Evolutionary conservation across 2,888 invertebrate genomes (phyloP).

Genomic region (Noctua janthe): DNA sequence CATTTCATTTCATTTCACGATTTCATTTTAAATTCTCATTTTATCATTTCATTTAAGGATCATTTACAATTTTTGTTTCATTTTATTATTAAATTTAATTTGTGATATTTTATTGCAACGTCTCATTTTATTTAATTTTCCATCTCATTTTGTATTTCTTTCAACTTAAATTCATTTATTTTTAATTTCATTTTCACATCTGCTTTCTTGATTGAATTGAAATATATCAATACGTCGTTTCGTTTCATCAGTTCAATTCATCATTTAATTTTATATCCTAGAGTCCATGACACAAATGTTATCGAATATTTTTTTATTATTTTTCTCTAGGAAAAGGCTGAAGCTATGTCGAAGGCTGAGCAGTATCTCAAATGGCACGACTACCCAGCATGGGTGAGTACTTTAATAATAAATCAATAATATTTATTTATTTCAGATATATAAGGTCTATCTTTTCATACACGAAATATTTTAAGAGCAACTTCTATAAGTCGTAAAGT

Average conservation of each 20-base stretch:
- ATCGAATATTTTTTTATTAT: conserved; percentile 7
- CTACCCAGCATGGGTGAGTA: conserved; percentile 93
- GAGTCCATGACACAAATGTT: not conserved
- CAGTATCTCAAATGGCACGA: conserved; percentile 91
- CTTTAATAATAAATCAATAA: not conserved
- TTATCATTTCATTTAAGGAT: not conserved
- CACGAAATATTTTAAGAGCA: too few relatives aligned
- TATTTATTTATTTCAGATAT: too few relatives aligned
- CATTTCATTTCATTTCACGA: not conserved
- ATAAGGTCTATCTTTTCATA: too few relatives aligned
- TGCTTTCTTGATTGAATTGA: not conserved
- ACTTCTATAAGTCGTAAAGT: too few relatives aligned
- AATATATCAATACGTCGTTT: not conserved
- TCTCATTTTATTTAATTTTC: not conserved
- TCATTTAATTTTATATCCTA: not conserved
- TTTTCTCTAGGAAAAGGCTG: conserved; percentile 91
- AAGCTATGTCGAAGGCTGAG: conserved; percentile 93
- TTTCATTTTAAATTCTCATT: not conserved
- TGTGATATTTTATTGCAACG: not conserved
- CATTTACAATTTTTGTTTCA: not conserved
- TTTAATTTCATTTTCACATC: not conserved
- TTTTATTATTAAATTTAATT: not conserved
- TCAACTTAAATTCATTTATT: not conserved
- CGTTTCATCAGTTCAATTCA: not conserved
- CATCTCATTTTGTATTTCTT: not conserved